Evolutionary conservation across 2,797 vertebrate species (phyloP).

Genomic region (Pseudochirops corinnae): DNA sequence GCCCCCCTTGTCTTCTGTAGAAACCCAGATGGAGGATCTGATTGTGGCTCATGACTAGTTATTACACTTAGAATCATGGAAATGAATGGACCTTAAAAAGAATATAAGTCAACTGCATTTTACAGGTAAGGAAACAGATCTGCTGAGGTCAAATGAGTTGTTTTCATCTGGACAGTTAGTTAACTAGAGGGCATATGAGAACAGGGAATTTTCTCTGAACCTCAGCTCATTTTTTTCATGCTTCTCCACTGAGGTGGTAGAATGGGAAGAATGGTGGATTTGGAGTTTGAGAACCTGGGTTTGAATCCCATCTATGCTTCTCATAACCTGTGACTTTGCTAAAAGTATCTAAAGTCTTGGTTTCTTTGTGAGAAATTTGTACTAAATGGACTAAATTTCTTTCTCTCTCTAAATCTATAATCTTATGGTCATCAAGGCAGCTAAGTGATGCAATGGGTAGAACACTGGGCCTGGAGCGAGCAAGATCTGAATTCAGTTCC

Average conservation of each 20-base stretch:
- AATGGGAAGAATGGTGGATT: background rate
- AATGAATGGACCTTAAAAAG: background rate
- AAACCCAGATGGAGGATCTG: slow-evolving; percentile 3
- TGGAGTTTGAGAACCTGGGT: background rate
- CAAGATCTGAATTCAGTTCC: background rate
- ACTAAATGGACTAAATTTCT: background rate
- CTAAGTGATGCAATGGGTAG: background rate
- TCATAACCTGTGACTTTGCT: background rate
- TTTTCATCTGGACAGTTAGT: background rate
- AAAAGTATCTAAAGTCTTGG: background rate
- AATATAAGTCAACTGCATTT: background rate
- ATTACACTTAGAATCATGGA: background rate
- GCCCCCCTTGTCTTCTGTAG: background rate
- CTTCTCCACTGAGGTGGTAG: background rate
- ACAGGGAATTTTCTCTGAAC: background rate
- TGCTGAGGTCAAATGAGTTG: background rate
- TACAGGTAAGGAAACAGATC: background rate
- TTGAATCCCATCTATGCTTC: background rate
- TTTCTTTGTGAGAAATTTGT: background rate
- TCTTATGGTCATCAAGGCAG: background rate
- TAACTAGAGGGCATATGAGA: background rate
- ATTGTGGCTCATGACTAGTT: background rate
- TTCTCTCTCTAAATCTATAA: background rate
- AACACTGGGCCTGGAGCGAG: background rate
- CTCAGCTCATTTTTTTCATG: background rate